Conservation (phyloP, 2,113 vertebrate genomes). For the Xiphias gladius region DNA sequence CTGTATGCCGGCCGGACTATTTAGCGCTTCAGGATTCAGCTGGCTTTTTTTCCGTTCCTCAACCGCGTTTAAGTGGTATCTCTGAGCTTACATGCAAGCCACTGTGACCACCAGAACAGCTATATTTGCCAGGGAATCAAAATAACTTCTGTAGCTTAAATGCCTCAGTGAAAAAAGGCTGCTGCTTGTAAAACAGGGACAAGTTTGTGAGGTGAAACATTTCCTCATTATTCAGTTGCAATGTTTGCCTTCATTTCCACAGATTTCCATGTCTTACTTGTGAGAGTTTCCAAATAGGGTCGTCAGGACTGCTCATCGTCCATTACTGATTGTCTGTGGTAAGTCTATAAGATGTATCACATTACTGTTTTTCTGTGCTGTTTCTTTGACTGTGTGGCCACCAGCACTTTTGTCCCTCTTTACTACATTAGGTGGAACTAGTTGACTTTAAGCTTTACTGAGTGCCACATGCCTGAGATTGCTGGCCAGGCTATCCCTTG, state of each 20-base stretch:
- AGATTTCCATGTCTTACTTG: conserved; percentile 82
- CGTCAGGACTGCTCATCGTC: conserved; percentile 55
- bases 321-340: conserved; percentile 65
- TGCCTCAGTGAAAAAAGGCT: conserved; percentile 32
- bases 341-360: conserved; percentile 43
- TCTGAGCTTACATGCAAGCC: conserved; percentile 49
- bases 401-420: background rate
- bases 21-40: conserved; percentile 3
- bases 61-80: conserved; percentile 52
- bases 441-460: conserved; percentile 8
- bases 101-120: conserved; percentile 58
- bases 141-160: conserved; percentile 62
- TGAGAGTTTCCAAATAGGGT: conserved; percentile 63
- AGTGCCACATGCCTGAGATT: background rate
- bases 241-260: conserved; percentile 57
- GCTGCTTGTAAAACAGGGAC: conserved; percentile 29
- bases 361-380: background rate
- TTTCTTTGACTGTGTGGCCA: background rate
- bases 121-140: conserved; percentile 73
- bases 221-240: conserved; percentile 29
- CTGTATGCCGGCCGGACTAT: conserved; percentile 1
- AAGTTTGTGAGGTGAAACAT: conserved; percentile 30
- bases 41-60: conserved; percentile 41
- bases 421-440: background rate
- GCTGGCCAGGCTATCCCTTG: background rate